These are phyloP conservation scores for Lithodes maja DNA, from an alignment of 2,888 invertebrate genomes.

Conservation along the genomic window DNA sequence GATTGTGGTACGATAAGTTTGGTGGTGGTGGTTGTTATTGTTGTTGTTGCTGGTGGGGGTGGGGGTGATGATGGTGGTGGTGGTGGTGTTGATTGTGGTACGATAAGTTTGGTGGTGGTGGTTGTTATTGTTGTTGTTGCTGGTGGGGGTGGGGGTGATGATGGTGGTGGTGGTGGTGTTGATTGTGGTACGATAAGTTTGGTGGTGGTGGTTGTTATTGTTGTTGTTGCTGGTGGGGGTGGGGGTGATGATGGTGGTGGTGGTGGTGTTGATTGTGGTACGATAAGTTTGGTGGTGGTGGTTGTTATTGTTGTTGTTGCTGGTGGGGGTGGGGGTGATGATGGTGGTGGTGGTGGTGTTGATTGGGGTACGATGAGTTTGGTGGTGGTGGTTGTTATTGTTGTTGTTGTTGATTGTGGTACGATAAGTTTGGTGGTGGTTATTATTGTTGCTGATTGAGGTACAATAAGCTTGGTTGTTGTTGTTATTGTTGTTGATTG, in stretches of 20 bases:
- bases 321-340: neutral
- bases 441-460: neutral
- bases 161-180: neutral
- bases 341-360: neutral
- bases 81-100: neutral
- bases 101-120: neutral
- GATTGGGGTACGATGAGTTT: neutral
- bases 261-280: neutral
- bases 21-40: neutral
- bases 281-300: neutral
- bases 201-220: neutral
- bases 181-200: neutral
- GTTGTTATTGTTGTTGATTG: neutral
- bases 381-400: neutral
- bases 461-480: neutral
- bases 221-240: neutral
- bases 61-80: no score
- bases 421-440: neutral
- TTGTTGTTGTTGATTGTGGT: neutral
- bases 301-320: neutral
- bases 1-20: neutral
- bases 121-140: neutral
- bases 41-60: neutral
- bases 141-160: neutral
- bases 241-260: neutral